A percentile compares a stretch with the other conserved stretches of the same genome.
Conservation (phyloP, 2,797 vertebrate species). For the Mus minutoides region DNA sequence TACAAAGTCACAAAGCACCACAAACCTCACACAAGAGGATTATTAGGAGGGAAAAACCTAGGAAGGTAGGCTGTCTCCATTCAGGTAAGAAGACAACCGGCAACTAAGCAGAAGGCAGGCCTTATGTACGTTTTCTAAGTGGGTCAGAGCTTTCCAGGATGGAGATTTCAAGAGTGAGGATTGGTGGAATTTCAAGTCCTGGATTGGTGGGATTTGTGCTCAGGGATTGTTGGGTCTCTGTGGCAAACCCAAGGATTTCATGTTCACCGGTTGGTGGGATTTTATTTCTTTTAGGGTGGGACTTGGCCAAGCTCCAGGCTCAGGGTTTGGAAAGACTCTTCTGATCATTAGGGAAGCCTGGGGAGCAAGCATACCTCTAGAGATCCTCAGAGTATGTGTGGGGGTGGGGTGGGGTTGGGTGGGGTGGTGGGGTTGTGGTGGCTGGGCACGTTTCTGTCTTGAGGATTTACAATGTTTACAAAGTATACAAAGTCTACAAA, state of each 20-base stretch:
- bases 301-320: not conserved
- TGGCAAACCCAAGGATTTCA: not conserved
- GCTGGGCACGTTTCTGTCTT: not conserved
- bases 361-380: too few species aligned
- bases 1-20: not conserved
- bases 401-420: accelerated
- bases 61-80: not conserved
- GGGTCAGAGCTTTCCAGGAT: not conserved
- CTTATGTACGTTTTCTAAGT: not conserved
- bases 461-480: not conserved
- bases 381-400: not conserved
- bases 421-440: accelerated
- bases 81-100: not conserved
- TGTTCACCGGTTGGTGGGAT: too few species aligned
- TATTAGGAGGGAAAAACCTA: not conserved
- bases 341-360: not conserved
- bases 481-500: not conserved
- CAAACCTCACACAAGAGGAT: not conserved
- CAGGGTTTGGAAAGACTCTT: not conserved
- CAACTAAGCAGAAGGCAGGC: not conserved
- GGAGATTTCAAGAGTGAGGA: not conserved
- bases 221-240: not conserved
- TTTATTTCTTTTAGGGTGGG: not conserved
- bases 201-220: not conserved
- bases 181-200: not conserved